These are phyloP conservation scores for Amiota communis DNA, from an alignment of 2,888 invertebrate species.

Conservation along the genomic window DNA sequence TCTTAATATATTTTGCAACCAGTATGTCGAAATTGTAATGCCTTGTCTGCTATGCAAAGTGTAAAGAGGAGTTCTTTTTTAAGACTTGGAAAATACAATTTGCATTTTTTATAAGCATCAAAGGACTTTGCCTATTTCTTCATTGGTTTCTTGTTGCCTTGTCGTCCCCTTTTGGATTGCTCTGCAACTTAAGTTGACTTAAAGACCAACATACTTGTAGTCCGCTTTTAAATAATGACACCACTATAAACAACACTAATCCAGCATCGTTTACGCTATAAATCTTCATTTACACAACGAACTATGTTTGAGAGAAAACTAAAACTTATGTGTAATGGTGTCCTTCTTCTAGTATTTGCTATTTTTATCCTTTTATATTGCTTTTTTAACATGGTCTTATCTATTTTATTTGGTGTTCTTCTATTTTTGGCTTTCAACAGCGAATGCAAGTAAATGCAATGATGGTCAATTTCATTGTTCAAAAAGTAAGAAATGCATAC, in stretches of 20 bases:
- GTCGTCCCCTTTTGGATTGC: not conserved
- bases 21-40: too few relatives aligned
- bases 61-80: not conserved
- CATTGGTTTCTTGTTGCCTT: not conserved
- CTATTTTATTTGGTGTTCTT: conserved; percentile 14
- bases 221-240: not conserved
- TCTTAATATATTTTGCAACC: too few relatives aligned
- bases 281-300: conserved; percentile 63
- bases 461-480: conserved; percentile 84
- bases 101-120: not conserved
- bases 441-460: conserved; percentile 76
- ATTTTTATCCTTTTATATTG: not conserved
- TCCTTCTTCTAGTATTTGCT: not conserved
- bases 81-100: not conserved
- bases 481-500: conserved; percentile 81
- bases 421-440: conserved; percentile 66
- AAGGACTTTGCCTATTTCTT: too few relatives aligned
- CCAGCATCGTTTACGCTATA: conserved; percentile 41
- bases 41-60: too few relatives aligned
- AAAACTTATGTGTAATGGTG: not conserved
- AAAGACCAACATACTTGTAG: not conserved
- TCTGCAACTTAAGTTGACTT: not conserved
- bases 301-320: conserved; percentile 43
- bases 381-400: not conserved
- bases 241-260: conserved; percentile 5